Evolutionary conservation across 1,140 invertebrate genomes (phyloP), one percentile per base, ranked within the genome.

Genomic region (Aradophagus sp.): DNA sequence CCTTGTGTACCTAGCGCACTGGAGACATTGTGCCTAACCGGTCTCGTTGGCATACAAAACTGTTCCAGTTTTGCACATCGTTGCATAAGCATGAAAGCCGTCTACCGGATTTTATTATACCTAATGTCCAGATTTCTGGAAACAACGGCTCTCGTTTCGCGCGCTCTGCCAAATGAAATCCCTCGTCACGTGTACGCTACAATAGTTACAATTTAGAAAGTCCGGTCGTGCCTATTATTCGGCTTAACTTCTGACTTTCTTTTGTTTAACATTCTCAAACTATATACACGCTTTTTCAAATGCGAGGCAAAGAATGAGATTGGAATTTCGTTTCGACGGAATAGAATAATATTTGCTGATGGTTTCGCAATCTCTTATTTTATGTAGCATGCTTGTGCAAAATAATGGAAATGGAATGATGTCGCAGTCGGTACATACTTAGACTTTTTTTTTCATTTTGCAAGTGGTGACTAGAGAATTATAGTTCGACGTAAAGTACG

Each of bases 51-150:
- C 59, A 62, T 75, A 77, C 75, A 68, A 78, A 79, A 79, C 74
- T 77, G 77, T 76, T 77, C 77, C 77, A 80, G 75, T 84, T 84
- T 80, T 80, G 76, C 73, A 66, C 69, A 44, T 48, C 47, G 65
- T 81, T 82, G 76, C 80, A 79, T 80, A 82, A 82, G 76, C 74
- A 70, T 41, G 73, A 78, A 74, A 76, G 70, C 71, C 53, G 50
- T 53, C 39, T 39, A 29, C 50, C 29, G 32, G 42, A 70, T 48
- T 66, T 72, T 73, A 67, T 69, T 55, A 14, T 75, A 70, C 70
- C 69, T 77, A 53, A 47, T 53, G 38, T 61, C 27, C 52, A 58
- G 77, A 75, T 70, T 74, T 73, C 72, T 76, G 75, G 50, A 77
- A 78, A 78, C 42, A 26, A 45, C 15, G 20, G 20, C 62, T 76